These are phyloP conservation scores for Syrphus vitripennis DNA, from an alignment of 2,888 invertebrate species.

Conservation along the genomic window DNA sequence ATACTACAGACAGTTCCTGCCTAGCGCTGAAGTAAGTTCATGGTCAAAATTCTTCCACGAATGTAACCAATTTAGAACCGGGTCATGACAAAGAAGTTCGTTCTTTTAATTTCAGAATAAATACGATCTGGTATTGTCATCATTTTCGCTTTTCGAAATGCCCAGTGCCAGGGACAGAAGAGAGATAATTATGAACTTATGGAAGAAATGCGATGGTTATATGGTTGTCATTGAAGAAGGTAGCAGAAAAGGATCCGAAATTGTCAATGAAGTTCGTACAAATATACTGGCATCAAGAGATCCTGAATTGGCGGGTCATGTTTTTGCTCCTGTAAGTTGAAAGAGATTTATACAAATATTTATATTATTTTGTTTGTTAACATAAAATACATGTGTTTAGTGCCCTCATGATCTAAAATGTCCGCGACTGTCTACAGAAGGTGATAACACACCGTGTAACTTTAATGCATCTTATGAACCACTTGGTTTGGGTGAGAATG, in stretches of 20 bases:
- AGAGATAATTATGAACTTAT: slow-evolving; percentile 88
- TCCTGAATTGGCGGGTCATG: slow-evolving; percentile 82
- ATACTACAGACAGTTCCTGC: slow-evolving; percentile 91
- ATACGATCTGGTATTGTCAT: slow-evolving; percentile 91
- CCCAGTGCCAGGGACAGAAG: slow-evolving; percentile 86
- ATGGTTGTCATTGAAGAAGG: slow-evolving; percentile 93
- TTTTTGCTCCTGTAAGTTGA: slow-evolving; percentile 87
- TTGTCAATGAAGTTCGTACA: slow-evolving; percentile 92
- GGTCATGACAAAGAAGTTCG: neutral
- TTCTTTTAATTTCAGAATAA: slow-evolving; percentile 80
- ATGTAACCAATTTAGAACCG: neutral
- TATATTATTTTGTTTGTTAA: slow-evolving; percentile 6
- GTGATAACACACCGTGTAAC: slow-evolving; percentile 88
- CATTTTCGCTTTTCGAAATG: slow-evolving; percentile 91
- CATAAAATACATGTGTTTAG: slow-evolving; percentile 79
- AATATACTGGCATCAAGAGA: slow-evolving; percentile 85
- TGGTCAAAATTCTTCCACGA: neutral
- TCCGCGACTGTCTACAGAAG: slow-evolving; percentile 83
- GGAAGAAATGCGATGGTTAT: slow-evolving; percentile 92
- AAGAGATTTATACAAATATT: neutral
- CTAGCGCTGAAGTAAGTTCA: slow-evolving; percentile 81
- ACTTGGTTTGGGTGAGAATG: slow-evolving; percentile 82
- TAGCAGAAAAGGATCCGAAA: slow-evolving; percentile 89
- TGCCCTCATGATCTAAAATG: slow-evolving; percentile 92
- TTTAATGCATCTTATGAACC: slow-evolving; percentile 86